phyloP scores from a whole-genome alignment of 1,140 invertebrate genomes.

The Procambarus virginalis region DNA sequence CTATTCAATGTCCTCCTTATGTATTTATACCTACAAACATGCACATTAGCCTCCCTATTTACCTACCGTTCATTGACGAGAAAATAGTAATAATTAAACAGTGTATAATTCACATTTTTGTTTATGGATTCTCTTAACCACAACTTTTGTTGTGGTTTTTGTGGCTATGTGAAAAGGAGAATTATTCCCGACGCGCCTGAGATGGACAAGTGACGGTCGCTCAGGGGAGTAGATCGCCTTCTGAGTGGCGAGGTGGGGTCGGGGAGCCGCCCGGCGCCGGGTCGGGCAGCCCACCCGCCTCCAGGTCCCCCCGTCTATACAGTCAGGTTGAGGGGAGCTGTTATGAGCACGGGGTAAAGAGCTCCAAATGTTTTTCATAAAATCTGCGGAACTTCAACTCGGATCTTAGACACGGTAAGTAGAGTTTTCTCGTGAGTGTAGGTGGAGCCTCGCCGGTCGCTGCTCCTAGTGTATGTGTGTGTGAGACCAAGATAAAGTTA shows the following conservation, averaged over 20 bases:
- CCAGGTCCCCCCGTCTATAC: not conserved
- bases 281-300: not conserved
- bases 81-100: slow-evolving; percentile 21
- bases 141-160: slow-evolving; percentile 69
- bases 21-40: not conserved
- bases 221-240: not conserved
- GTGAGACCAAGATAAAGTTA: not conserved
- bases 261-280: not conserved
- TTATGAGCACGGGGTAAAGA: slow-evolving; percentile 37
- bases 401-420: slow-evolving; percentile 57
- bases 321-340: slow-evolving; percentile 35
- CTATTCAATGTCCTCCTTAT: not conserved
- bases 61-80: slow-evolving; percentile 65
- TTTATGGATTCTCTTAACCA: slow-evolving; percentile 50
- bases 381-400: slow-evolving; percentile 39
- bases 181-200: slow-evolving; percentile 45
- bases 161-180: slow-evolving; percentile 52
- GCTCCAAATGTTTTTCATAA: slow-evolving; percentile 61
- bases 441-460: not conserved
- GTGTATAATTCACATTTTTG: slow-evolving; percentile 66
- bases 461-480: not conserved
- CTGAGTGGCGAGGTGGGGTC: not conserved
- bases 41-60: not conserved
- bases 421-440: not conserved
- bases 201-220: not conserved